Evolutionary conservation across 2,113 vertebrate genomes (phyloP).

Genomic region (human): GRCh38 chr5:10217001-10217500

Average conservation of each 20-base stretch:
- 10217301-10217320: too few relatives aligned
- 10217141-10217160: fast-evolving
- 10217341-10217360: not conserved
- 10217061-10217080: not conserved
- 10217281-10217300: too few relatives aligned
- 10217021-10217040: not conserved
- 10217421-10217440: not conserved
- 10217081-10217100: not conserved
- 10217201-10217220: too few relatives aligned
- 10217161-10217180: too few relatives aligned
- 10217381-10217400: too few relatives aligned
- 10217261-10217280: not conserved
- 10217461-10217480: not conserved
- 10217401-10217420: not conserved
- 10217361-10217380: not conserved
- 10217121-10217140: too few relatives aligned
- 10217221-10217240: too few relatives aligned
- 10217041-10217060: not conserved
- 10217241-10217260: too few relatives aligned
- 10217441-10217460: too few relatives aligned
- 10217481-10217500: not conserved
- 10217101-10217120: too few relatives aligned
- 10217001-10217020: not conserved
- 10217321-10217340: fast-evolving
- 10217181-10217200: too few relatives aligned